Base-by-base conservation (phyloP, 1,140 invertebrate species). In the Eciton burchellii region DNA sequence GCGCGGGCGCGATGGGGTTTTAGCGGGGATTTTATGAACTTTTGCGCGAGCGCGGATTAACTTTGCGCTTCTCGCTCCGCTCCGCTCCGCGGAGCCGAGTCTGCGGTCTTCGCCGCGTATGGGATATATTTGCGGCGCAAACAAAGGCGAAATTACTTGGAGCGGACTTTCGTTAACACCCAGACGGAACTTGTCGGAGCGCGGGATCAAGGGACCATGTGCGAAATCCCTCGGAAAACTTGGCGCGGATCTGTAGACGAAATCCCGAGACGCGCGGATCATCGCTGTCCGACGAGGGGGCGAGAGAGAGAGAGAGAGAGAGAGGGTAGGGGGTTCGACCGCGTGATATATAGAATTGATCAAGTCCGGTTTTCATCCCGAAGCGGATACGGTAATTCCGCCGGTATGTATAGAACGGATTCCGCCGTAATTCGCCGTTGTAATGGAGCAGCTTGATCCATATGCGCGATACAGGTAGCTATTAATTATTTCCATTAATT, bases 401-500 rank as follows among this genome's bases (percentile, higher is more conserved):
- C 26, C 12, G 72, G 26, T 8, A 21, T 47, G n/a, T 6, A 6
- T 62, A 41, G 59, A 76, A 76, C 59, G 19, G 47, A 77, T 77
- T 77, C 62, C 49, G 35, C n/a, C 14, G 49, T 76, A 65, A 76
- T 74, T 63, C 26, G 26, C 24, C 21, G 3, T 76, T 26, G 49
- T 45, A 47, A 63, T 65, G 45, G 21, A 49, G 19, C 29, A 1
- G 35, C 21, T 29, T 68, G 54, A 66, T 77, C 47, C n/a, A 29
- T 19, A 29, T 19, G 6, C 12, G 16, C 21, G 49, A 77, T 77
- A 77, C 35, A 35, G 52, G 35, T 43, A 54, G 49, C 73, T 54
- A 66, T 68, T 77, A 77, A 77, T 77, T 68, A 77, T 43, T 77
- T 54, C 35, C 47, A 68, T 77, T 52, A 77, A 43, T 24, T 19